Evolutionary conservation across 2,113 vertebrate species (phyloP), one percentile per base, ranked within the genome.

Genomic region (Chiloscyllium plagiosum): DNA sequence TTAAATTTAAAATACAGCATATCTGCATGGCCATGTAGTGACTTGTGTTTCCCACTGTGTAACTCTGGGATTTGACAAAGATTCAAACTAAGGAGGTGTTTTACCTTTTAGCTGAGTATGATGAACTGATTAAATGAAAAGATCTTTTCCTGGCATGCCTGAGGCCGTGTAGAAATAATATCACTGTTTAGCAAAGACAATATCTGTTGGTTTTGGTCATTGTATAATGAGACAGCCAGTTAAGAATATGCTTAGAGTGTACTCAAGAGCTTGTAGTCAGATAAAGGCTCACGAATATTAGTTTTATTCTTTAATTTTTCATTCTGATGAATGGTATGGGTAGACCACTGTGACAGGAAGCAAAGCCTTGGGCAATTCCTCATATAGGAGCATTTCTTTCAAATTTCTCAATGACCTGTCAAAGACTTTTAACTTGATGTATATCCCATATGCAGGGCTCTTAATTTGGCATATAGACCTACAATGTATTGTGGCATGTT

Each of bases 301-400:
- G 66, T 87, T 96, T 96, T 96, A 87, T 96, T 90, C 83, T 89
- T 96, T 89, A 96, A 96, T 96, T 70, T 87, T 96, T 96, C 95
- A 96, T 90, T 87, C 80, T 96, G 95, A 96, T 96, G 22, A 96
- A 96, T 96, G 95, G 85, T 26, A 29, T 29, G 20, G 80, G n/a
- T 86, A 50, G 85, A 69, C 66, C 85, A n/a, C 85, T 50, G n/a
- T 86, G 95, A 66, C 95, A 96, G 61, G 61, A 65, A 89, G 95
- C 80, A 69, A 69, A n/a, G 66, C 80, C 65, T 83, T 85, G 66
- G 95, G 80, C 22, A 33, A 72, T 70, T 72, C 24, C 47, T 95
- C 68, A 95, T 95, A 70, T 70, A 72, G 69, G 94, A 95, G 94
- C 94, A 95, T 76, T 95, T 76, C 94, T 95, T 95, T 95, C 94